These are phyloP conservation scores for Myrmophylax atrothorax DNA, from an alignment of 2,113 vertebrate species.

Conservation along the genomic window DNA sequence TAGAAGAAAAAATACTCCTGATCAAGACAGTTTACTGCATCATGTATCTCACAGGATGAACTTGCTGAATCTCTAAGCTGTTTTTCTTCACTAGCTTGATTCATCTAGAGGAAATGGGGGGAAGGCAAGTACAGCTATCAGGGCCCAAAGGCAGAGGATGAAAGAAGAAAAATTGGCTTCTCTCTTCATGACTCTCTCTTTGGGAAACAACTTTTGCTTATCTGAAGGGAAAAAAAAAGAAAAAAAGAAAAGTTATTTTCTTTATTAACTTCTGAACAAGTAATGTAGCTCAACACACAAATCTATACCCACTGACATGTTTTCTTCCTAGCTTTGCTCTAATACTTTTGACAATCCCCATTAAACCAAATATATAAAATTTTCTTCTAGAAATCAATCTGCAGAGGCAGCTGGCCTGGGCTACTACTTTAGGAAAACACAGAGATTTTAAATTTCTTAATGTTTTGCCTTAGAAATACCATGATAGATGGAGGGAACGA, in stretches of 20 bases:
- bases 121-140: neutral
- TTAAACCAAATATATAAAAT: neutral
- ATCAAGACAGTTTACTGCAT: constrained; percentile 29
- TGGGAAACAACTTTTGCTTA: constrained; percentile 43
- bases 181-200: neutral
- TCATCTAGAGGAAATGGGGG: constrained; percentile 9
- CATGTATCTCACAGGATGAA: constrained; percentile 41
- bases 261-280: neutral
- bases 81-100: constrained; percentile 26
- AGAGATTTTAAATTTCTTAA: neutral
- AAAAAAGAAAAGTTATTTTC: neutral
- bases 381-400: neutral
- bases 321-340: neutral
- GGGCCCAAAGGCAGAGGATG: constrained; percentile 31
- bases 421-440: neutral
- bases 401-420: neutral
- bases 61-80: constrained; percentile 22
- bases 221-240: neutral
- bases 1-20: neutral
- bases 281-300: neutral
- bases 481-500: neutral
- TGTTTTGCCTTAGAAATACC: neutral
- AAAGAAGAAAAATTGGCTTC: neutral
- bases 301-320: neutral
- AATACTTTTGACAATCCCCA: neutral